Evolutionary conservation across 2,797 vertebrate species (phyloP).

Genomic region (Etheostoma nigrum): DNA sequence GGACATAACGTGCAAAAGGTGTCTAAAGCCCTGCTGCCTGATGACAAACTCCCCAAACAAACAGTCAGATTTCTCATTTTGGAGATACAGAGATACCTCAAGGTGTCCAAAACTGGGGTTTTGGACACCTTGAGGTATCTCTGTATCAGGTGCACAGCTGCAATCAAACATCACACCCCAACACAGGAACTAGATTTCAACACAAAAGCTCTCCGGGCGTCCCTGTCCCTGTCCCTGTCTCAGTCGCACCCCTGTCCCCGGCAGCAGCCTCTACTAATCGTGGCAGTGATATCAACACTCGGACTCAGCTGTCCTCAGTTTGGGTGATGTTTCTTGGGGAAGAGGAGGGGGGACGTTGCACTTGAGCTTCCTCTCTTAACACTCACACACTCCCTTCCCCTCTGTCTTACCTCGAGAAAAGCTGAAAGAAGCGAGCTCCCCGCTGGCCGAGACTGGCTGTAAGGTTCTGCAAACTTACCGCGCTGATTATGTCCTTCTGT

Average conservation of each 20-base stretch:
- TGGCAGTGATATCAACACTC: conserved; percentile 65
- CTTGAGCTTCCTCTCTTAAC: conserved; percentile 39
- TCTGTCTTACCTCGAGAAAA: conserved; percentile 89
- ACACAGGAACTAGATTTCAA: conserved; percentile 8
- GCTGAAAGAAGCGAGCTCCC: conserved; percentile 88
- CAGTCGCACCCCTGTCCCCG: conserved; percentile 16
- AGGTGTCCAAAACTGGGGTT: no score
- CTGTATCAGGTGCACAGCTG: conserved; percentile 1
- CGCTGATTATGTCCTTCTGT: conserved; percentile 88
- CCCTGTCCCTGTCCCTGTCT: not conserved
- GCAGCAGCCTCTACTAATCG: conserved; percentile 29
- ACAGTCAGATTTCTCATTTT: not conserved
- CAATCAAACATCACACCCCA: conserved; percentile 1
- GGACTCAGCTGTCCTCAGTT: conserved; percentile 51
- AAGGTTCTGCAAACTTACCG: conserved; percentile 85
- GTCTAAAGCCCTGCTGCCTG: not conserved
- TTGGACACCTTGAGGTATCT: no score
- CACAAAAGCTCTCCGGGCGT: not conserved
- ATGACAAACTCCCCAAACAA: not conserved
- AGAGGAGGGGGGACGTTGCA: conserved; percentile 34
- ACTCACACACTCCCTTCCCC: conserved; percentile 48
- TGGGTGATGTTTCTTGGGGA: conserved; percentile 22
- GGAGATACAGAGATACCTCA: not conserved
- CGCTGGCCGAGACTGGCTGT: conserved; percentile 85
- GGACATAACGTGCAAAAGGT: not conserved